A percentile compares a stretch with the other conserved stretches of the same genome.
These are phyloP conservation scores for Pungitius pungitius DNA, from an alignment of 2,113 vertebrate genomes.

Conservation along the genomic window DNA sequence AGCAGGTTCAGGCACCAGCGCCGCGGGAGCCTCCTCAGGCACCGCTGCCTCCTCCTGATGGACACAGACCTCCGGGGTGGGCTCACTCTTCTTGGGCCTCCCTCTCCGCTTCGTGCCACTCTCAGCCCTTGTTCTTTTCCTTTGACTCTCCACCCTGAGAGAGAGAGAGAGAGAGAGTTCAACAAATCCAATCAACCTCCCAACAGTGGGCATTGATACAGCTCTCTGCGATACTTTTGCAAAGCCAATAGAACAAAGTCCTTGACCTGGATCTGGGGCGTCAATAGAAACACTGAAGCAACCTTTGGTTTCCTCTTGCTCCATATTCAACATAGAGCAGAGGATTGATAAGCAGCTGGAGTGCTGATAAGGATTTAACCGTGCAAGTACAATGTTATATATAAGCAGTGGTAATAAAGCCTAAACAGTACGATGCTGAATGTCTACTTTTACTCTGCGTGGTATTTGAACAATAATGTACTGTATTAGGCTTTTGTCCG, in stretches of 20 bases:
- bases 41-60: slow-evolving; percentile 39
- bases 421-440: slow-evolving; percentile 4
- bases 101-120: slow-evolving; percentile 71
- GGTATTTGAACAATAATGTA: not conserved
- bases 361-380: slow-evolving; percentile 50
- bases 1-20: slow-evolving; percentile 37
- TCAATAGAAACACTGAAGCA: slow-evolving; percentile 62
- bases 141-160: slow-evolving; percentile 74
- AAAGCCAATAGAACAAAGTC: slow-evolving; percentile 75
- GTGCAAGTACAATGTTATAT: not conserved
- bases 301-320: slow-evolving; percentile 74
- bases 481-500: not conserved
- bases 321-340: slow-evolving; percentile 67
- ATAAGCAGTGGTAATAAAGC: not conserved
- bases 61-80: slow-evolving; percentile 4
- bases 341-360: slow-evolving; percentile 61
- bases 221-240: slow-evolving; percentile 40
- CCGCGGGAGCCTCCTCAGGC: slow-evolving; percentile 37
- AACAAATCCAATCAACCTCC: slow-evolving; percentile 18
- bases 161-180: too few relatives aligned
- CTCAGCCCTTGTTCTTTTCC: slow-evolving; percentile 66
- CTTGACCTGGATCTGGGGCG: slow-evolving; percentile 53
- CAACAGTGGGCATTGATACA: slow-evolving; percentile 41
- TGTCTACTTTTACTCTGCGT: not conserved
- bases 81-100: slow-evolving; percentile 73